Conservation (phyloP, 2,888 invertebrate genomes). For the Lasioglossum vierecki region DNA sequence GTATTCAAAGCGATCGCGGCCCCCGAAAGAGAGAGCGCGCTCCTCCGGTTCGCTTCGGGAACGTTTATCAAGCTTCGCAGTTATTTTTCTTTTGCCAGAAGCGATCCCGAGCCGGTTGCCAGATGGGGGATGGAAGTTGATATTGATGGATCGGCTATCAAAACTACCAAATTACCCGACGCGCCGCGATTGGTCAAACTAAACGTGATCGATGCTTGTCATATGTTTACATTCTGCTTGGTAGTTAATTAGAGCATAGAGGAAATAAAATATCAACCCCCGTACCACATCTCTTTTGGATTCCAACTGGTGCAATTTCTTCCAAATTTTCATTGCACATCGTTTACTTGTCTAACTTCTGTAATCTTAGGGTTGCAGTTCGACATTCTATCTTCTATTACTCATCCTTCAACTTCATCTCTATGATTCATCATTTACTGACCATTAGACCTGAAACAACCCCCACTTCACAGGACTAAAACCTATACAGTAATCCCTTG, state of each 20-base stretch:
- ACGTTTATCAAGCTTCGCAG: not conserved
- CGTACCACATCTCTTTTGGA: too few relatives aligned
- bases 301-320: too few relatives aligned
- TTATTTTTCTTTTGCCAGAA: not conserved
- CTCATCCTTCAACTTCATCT: too few relatives aligned
- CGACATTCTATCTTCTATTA: too few relatives aligned
- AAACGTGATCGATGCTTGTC: not conserved
- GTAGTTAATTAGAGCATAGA: not conserved
- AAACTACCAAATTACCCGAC: not conserved
- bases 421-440: too few relatives aligned
- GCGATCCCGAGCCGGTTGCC: not conserved
- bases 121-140: not conserved
- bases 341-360: too few relatives aligned
- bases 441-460: too few relatives aligned
- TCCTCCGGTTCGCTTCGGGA: not conserved
- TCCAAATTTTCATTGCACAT: too few relatives aligned
- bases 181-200: not conserved
- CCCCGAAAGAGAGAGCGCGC: not conserved
- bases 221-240: not conserved
- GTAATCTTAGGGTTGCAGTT: too few relatives aligned
- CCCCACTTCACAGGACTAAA: too few relatives aligned
- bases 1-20: not conserved
- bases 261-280: too few relatives aligned
- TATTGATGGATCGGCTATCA: slow-evolving; percentile 6
- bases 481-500: too few relatives aligned